Conservation (phyloP, 2,797 vertebrate genomes). For the Xenops minutus region DNA sequence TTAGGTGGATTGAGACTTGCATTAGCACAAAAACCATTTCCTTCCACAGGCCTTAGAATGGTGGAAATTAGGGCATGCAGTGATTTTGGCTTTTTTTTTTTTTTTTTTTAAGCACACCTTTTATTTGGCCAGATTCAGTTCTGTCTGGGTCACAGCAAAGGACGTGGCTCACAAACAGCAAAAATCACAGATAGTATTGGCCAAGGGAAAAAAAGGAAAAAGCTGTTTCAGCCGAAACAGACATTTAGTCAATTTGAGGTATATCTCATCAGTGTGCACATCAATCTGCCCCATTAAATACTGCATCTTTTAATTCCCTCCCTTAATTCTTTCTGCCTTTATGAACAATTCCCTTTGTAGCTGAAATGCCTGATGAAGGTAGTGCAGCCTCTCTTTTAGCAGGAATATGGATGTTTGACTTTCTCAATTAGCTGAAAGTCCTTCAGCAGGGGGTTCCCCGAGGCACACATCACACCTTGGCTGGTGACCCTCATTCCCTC, state of each 20-base stretch:
- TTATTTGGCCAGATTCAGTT: neutral
- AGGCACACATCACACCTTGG: neutral
- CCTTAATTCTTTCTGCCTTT: slow-evolving; percentile 46
- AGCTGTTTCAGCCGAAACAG: slow-evolving; percentile 22
- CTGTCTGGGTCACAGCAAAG: neutral
- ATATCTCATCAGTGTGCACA: slow-evolving; percentile 24
- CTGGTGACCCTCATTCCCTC: neutral
- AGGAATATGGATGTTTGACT: slow-evolving; percentile 23
- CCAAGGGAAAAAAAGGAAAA: neutral
- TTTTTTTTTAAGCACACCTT: neutral
- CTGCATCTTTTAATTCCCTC: slow-evolving; percentile 3
- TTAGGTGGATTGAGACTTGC: neutral
- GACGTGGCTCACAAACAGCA: neutral
- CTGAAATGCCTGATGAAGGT: neutral
- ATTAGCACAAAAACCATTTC: neutral
- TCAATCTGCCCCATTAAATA: slow-evolving; percentile 47
- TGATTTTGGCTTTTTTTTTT: neutral
- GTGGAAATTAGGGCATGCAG: neutral
- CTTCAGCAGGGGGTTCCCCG: slow-evolving; percentile 16
- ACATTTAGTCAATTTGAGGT: slow-evolving; percentile 29
- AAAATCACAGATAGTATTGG: neutral
- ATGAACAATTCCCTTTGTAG: slow-evolving; percentile 44
- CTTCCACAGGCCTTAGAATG: neutral
- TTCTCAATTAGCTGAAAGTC: slow-evolving; percentile 37
- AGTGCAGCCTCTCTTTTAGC: neutral